Conservation (phyloP, 2,888 invertebrate genomes). For the Chelonus formosanus region DNA sequence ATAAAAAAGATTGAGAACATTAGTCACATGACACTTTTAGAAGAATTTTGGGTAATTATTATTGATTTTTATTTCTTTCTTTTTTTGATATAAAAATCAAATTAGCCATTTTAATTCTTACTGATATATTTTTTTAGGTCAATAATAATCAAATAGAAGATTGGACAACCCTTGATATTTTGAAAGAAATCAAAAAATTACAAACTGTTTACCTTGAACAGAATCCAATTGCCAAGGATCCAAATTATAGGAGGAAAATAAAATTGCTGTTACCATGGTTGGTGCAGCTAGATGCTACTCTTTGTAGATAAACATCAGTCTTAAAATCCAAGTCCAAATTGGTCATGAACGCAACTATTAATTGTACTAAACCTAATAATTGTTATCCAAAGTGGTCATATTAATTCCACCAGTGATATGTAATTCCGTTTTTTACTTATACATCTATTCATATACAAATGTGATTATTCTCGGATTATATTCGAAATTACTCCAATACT, state of each 20-base stretch:
- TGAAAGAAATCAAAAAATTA: constrained; percentile 75
- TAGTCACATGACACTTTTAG: constrained; percentile 77
- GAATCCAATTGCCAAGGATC: constrained; percentile 86
- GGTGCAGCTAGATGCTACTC: constrained; percentile 93
- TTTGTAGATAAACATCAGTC: constrained; percentile 73
- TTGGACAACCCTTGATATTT: constrained; percentile 83
- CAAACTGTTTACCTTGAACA: constrained; percentile 91
- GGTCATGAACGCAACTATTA: not conserved
- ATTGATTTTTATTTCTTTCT: not conserved
- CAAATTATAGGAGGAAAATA: constrained; percentile 90
- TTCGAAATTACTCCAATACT: no score
- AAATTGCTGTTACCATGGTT: constrained; percentile 87
- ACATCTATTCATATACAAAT: no score
- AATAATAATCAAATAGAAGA: constrained; percentile 89
- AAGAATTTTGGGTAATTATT: constrained; percentile 91
- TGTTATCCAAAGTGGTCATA: no score
- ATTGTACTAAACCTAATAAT: no score
- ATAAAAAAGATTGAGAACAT: constrained; percentile 83
- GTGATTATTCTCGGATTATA: no score
- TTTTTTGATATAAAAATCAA: no score
- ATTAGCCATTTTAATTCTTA: constrained; percentile 9
- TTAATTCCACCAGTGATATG: no score
- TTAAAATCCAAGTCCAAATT: no score
- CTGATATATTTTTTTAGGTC: constrained; percentile 70
- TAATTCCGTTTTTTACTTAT: no score